phyloP scores from a whole-genome alignment of 2,797 vertebrate genomes.

The Poeciliopsis gracilis region DNA sequence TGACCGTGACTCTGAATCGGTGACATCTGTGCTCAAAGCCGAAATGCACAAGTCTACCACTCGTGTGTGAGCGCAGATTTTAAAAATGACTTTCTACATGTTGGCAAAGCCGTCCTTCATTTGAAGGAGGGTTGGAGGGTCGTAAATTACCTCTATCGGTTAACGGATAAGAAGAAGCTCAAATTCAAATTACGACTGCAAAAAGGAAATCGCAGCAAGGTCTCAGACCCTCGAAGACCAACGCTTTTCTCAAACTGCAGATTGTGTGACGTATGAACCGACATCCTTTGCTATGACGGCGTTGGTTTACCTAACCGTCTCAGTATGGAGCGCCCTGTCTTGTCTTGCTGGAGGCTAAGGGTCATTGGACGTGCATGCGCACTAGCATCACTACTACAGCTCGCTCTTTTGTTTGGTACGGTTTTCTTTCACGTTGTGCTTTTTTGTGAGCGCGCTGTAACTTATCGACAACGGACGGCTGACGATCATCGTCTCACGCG shows the following conservation, averaged over 20 bases:
- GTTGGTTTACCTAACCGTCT: not conserved
- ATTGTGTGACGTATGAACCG: not conserved
- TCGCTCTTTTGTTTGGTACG: too few species aligned
- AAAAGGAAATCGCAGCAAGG: not conserved
- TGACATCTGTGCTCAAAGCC: not conserved
- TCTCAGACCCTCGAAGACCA: not conserved
- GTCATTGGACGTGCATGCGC: too few species aligned
- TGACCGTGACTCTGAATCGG: conserved; percentile 18
- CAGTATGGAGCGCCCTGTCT: not conserved
- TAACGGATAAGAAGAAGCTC: not conserved
- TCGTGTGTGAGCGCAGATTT: not conserved
- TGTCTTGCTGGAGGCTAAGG: not conserved
- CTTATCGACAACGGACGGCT: too few species aligned
- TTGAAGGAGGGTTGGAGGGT: not conserved
- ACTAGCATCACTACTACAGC: too few species aligned
- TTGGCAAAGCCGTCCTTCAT: not conserved
- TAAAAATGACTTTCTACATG: not conserved
- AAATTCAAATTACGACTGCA: not conserved
- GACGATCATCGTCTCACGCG: too few species aligned
- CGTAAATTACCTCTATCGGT: not conserved
- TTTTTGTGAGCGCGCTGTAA: too few species aligned
- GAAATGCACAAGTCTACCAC: conserved; percentile 2
- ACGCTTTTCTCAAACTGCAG: not conserved
- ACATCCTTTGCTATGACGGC: not conserved
- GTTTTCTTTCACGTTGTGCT: too few species aligned